Evolutionary conservation across 2,888 invertebrate genomes (phyloP).

Genomic region (Dryobotodes eremita): DNA sequence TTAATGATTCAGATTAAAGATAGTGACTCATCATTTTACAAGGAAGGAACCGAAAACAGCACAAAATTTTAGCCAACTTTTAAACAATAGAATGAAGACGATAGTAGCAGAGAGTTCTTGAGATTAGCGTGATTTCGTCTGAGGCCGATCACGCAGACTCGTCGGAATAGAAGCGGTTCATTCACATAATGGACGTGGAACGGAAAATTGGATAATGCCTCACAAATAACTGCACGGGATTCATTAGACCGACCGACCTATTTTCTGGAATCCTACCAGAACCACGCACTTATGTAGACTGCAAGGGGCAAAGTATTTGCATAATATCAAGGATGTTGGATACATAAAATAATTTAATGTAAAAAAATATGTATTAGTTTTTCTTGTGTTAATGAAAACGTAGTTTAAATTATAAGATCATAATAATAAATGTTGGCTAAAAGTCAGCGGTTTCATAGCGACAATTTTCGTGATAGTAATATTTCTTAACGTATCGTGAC

Average conservation of each 20-base stretch:
- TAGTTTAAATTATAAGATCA: conserved; percentile 6
- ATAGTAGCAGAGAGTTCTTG: conserved; percentile 29
- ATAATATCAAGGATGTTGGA: conserved; percentile 30
- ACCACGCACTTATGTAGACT: conserved; percentile 26
- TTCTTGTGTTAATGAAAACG: conserved; percentile 16
- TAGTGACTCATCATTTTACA: conserved; percentile 75
- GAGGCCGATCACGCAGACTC: conserved; percentile 75
- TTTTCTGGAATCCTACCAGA: conserved; percentile 68
- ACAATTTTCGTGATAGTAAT: conserved; percentile 76
- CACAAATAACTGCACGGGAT: conserved; percentile 76
- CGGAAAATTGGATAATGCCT: conserved; percentile 85
- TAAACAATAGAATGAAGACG: conserved; percentile 69
- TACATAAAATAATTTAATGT: conserved; percentile 5
- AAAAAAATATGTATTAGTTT: neutral
- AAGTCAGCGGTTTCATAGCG: conserved; percentile 53
- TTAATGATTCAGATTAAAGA: conserved; percentile 76
- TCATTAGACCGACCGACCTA: conserved; percentile 76
- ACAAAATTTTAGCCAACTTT: conserved; percentile 57
- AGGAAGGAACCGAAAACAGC: conserved; percentile 66
- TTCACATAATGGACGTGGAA: conserved; percentile 79
- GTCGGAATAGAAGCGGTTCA: conserved; percentile 74
- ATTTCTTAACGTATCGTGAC: conserved; percentile 84
- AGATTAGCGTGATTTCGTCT: conserved; percentile 78
- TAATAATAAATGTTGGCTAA: conserved; percentile 49
- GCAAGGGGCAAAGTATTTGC: conserved; percentile 42